Evolutionary conservation across 23 tunicate genomes (phyloP), one percentile per base, ranked within the genome.

Genomic region (Ciona savignyi): DNA sequence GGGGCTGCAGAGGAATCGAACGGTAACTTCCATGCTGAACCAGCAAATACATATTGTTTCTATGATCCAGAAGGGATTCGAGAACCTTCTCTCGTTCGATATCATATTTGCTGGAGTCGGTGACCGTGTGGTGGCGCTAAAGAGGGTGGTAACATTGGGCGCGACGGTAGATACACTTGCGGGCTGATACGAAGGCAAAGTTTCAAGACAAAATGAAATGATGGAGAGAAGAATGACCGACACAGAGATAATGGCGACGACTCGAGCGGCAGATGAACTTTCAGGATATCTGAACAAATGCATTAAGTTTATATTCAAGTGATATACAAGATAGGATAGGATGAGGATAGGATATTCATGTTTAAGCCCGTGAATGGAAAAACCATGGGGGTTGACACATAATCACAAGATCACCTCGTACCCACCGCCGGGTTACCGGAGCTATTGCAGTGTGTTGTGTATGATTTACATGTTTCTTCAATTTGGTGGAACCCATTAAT

Each of bases 201-300:
- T 95, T 84, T 95, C 99, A 25, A 95, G 82, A 74, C 99, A 95
- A 65, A 95, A 95, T 0, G 96, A 95, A 26, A 95, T 85, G 62
- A 95, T 95, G 20, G 99, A 95, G 3, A 95, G 81, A 2, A 95
- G 65, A 80, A 95, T 95, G 27, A 95, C 99, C 30, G 99, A 83
- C 15, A 95, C 83, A 1, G 99, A 95, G 23, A 86, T 76, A 67
- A 95, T 77, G 24, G 99, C 99, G 27, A 95, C 83, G 62, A 95
- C 66, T 22, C 99, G 81, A 11, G 99, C 99, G 22, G 86, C 84
- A 0, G 90, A 29, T 21, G 99, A 95, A 65, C 96, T 87, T 78
- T 95, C 99, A 0, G 99, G 99, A 77, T 88, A 95, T 32, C 95
- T 91, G 63, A n/a, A n/a, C n/a, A n/a, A n/a, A n/a, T n/a, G n/a